Base-by-base conservation (phyloP, 2,797 vertebrate genomes). In the Oreonectes daqikongensis region DNA sequence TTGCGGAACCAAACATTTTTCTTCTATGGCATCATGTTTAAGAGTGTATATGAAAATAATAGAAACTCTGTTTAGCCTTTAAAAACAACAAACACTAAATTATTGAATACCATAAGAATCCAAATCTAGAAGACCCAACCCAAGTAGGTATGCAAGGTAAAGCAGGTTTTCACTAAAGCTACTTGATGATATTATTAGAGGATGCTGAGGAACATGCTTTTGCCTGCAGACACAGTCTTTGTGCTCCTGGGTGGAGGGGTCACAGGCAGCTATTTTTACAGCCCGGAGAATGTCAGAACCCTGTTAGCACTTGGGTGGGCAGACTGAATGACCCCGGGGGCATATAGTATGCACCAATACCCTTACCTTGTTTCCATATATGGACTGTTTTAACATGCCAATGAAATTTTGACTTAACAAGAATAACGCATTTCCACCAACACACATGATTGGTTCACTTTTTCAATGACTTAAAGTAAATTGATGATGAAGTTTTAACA, bases 251-350 rank as follows among this genome's bases (percentile, higher is more conserved):
- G 78, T 72, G 71, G 67, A 85, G 53, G 83, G 85, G 85, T 86
- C 82, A 83, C 57, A 81, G 80, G 86, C 87, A 88, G 77, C 74
- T 88, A 75, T 86, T 89, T 90, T 87, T 86, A 89, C 81, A 71
- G 80, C 81, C 80, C 81, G 78, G 66, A 80, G 79, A 85, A 73
- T 63, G 71, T 80, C 72, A 61, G 78, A 57, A 24, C 74, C 46
- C 46, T 77, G 50, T 71, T 66, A 75, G 71, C 77, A 50, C 42
- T 79, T 85, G 82, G 83, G 85, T 83, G 83, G 85, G 63, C 82
- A 70, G 77, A 80, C 72, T 59, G 35, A 77, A 28, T 63, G 73
- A 55, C 69, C 72, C 48, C 20, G 44, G 55, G 32, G 71, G 38
- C 59, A 79, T 67, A 44, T 66, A 61, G 48, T 44, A 26, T 60